Evolutionary conservation across 30 jellyfish, hydroid and myxozoan species (phyloP).

Genomic region (Nemopilema nomurai): DNA sequence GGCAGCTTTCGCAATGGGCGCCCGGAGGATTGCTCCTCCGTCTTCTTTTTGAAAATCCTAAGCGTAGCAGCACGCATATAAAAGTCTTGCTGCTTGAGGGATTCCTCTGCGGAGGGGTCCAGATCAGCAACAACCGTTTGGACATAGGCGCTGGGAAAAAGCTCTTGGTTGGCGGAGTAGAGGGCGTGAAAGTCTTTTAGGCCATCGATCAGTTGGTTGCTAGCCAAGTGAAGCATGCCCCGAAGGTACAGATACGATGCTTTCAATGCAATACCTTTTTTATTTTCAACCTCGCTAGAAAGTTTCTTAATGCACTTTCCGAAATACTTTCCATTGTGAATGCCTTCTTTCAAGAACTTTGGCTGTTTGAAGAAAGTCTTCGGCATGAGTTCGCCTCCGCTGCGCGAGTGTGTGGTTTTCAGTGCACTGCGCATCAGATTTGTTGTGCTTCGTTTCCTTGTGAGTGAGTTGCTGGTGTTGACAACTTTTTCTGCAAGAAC

Average conservation of each 20-base stretch:
- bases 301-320: slow-evolving; percentile 37
- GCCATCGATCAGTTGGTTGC: slow-evolving; percentile 75
- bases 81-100: slow-evolving; percentile 74
- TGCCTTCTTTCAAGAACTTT: slow-evolving; percentile 42
- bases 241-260: slow-evolving; percentile 86
- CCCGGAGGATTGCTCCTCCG: slow-evolving; percentile 55
- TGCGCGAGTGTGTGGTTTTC: slow-evolving; percentile 10
- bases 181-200: slow-evolving; percentile 80
- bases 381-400: slow-evolving; percentile 10
- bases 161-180: slow-evolving; percentile 79
- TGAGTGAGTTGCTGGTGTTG: slow-evolving; percentile 23
- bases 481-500: slow-evolving; percentile 79
- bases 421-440: slow-evolving; percentile 24
- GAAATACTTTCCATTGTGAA: slow-evolving; percentile 68
- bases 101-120: slow-evolving; percentile 41
- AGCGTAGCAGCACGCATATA: slow-evolving; percentile 75
- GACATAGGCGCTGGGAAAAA: slow-evolving; percentile 77
- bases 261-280: slow-evolving; percentile 47
- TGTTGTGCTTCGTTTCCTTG: slow-evolving; percentile 67
- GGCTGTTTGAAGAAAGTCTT: slow-evolving; percentile 64
- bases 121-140: slow-evolving; percentile 58
- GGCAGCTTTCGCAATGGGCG: slow-evolving; percentile 75
- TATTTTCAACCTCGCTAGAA: slow-evolving; percentile 43
- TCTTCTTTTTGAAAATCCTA: slow-evolving; percentile 63
- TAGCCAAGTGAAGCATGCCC: slow-evolving; percentile 82